Conservation (phyloP, 2,797 vertebrate species). For the Betta splendens region DNA sequence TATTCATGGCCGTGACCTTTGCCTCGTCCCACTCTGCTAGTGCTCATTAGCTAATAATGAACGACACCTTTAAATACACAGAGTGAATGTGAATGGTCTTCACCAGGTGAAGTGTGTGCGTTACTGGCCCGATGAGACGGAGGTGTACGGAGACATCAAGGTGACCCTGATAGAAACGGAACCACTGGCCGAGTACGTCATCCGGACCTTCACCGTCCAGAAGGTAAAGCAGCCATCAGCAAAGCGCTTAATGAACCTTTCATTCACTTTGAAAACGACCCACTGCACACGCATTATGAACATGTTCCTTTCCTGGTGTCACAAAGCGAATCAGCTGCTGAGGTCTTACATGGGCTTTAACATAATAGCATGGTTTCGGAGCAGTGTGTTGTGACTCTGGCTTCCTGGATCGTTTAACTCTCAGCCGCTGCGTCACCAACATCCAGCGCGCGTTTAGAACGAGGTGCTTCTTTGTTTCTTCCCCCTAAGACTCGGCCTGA, state of each 20-base stretch:
- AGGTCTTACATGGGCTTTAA: slow-evolving; percentile 1
- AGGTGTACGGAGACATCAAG: slow-evolving; percentile 96
- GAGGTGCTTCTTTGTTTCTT: slow-evolving; percentile 45
- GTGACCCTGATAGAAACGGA: slow-evolving; percentile 97
- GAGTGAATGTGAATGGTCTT: not conserved
- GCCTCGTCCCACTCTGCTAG: slow-evolving; percentile 10
- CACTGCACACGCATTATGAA: slow-evolving; percentile 11
- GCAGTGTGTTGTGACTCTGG: not conserved
- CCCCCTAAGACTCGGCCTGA: slow-evolving; percentile 42
- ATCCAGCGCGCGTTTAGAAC: slow-evolving; percentile 23
- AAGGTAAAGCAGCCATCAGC: too few species aligned
- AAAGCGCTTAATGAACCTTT: too few species aligned
- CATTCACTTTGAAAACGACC: too few species aligned
- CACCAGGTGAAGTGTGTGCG: slow-evolving; percentile 94
- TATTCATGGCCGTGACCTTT: not conserved
- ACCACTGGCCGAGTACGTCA: slow-evolving; percentile 94
- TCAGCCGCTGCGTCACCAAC: slow-evolving; percentile 42
- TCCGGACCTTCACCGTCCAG: slow-evolving; percentile 95
- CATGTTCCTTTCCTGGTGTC: not conserved
- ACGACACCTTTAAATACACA: not conserved
- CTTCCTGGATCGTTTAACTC: not conserved
- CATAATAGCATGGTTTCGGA: not conserved
- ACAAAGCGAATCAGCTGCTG: not conserved
- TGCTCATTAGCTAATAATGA: not conserved
- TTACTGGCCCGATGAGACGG: slow-evolving; percentile 97